A percentile compares a stretch with the other conserved stretches of the same genome.
These are phyloP conservation scores for Pseudeuparius sepicola DNA, from an alignment of 2,888 invertebrate genomes.

Conservation along the genomic window DNA sequence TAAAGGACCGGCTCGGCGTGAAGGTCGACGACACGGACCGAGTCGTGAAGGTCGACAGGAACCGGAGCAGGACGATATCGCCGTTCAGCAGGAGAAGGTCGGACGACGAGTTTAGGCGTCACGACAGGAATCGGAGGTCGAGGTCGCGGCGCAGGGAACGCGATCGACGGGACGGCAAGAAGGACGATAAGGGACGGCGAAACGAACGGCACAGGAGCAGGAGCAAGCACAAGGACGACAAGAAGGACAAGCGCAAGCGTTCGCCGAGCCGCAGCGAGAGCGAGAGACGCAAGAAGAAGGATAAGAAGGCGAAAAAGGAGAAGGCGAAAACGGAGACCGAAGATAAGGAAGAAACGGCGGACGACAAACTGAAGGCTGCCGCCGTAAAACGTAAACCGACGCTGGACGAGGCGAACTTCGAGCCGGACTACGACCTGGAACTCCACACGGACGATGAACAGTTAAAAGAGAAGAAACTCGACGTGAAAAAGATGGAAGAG, in stretches of 20 bases:
- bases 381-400: conserved; percentile 51
- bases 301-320: conserved; percentile 42
- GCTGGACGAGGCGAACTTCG: conserved; percentile 63
- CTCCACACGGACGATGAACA: conserved; percentile 40
- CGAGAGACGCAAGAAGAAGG: conserved; percentile 33
- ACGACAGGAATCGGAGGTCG: conserved; percentile 27
- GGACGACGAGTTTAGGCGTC: conserved; percentile 30
- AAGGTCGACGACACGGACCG: conserved; percentile 55
- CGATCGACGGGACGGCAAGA: conserved; percentile 28
- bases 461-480: conserved; percentile 41
- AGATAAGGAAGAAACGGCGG: conserved; percentile 31
- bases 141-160: conserved; percentile 29
- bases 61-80: conserved; percentile 39
- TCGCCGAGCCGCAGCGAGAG: conserved; percentile 30
- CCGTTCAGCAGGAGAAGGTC: conserved; percentile 40
- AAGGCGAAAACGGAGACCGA: conserved; percentile 32
- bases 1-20: conserved; percentile 71
- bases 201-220: conserved; percentile 17
- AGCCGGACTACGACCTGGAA: conserved; percentile 65
- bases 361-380: conserved; percentile 34
- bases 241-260: conserved; percentile 26
- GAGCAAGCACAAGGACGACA: conserved; percentile 23
- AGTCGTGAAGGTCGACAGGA: conserved; percentile 44
- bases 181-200: conserved; percentile 19
- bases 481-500: conserved; percentile 31